phyloP scores from a whole-genome alignment of 2,113 vertebrate species.

The Tragulus kanchil region DNA sequence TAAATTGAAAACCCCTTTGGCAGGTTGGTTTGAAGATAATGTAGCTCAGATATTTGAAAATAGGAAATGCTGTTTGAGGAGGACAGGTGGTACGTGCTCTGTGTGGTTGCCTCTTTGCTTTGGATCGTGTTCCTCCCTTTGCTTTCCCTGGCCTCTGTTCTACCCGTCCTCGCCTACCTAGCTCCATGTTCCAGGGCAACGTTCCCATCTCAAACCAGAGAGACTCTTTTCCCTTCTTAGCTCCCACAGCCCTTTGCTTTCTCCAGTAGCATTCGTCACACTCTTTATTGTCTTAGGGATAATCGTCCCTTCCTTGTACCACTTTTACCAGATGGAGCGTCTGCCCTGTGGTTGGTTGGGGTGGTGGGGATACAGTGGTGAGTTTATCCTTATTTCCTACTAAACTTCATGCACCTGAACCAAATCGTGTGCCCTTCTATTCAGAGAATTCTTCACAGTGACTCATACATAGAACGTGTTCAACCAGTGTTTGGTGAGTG shows the following conservation, averaged over 20 bases:
- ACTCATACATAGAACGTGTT: neutral
- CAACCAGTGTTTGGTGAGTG: neutral
- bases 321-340: neutral
- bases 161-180: fast-evolving
- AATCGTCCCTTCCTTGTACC: neutral
- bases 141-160: neutral
- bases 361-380: neutral
- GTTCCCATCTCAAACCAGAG: neutral
- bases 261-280: neutral
- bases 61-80: neutral
- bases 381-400: neutral
- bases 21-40: neutral
- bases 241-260: neutral
- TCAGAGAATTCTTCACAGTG: neutral
- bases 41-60: neutral
- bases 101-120: neutral
- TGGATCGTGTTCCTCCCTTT: too few relatives aligned
- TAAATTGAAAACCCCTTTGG: neutral
- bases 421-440: neutral
- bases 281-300: neutral
- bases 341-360: neutral
- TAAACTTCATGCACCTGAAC: neutral
- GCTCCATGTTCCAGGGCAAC: neutral
- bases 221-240: neutral
- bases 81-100: fast-evolving